These are phyloP conservation scores for Pseudocheirus occidentalis DNA, from an alignment of 2,797 vertebrate genomes.

Conservation along the genomic window DNA sequence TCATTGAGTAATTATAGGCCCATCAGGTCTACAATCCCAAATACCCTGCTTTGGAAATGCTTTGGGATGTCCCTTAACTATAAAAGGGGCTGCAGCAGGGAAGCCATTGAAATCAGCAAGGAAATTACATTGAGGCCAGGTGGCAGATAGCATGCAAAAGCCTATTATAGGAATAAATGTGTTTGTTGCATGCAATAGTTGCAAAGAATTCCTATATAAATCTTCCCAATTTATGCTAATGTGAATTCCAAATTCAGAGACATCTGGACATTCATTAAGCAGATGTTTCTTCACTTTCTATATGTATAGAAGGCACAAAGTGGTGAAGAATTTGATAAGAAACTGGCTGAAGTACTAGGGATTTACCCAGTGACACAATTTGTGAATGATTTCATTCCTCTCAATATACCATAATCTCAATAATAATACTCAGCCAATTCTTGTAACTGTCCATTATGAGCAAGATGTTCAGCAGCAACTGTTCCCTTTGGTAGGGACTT, in stretches of 20 bases:
- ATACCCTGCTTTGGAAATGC: constrained; percentile 14
- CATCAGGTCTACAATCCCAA: background rate
- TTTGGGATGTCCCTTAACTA: constrained; percentile 23
- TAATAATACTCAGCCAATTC: background rate
- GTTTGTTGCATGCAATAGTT: constrained; percentile 6
- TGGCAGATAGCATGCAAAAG: constrained; percentile 1
- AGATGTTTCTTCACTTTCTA: background rate
- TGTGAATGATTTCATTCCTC: background rate
- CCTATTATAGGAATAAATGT: constrained; percentile 8
- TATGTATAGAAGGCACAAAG: background rate
- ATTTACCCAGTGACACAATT: background rate
- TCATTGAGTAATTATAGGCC: background rate
- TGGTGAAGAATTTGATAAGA: background rate
- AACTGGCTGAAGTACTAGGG: background rate
- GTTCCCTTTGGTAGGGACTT: background rate
- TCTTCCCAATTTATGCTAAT: constrained; percentile 25
- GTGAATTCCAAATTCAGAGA: constrained; percentile 36
- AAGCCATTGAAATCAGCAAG: constrained; percentile 48
- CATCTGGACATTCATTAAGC: constrained; percentile 13
- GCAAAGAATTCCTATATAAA: constrained; percentile 17
- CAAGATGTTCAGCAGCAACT: background rate
- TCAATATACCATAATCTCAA: background rate
- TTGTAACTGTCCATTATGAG: background rate
- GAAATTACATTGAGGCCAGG: constrained; percentile 40
- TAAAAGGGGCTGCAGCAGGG: background rate